Evolutionary conservation across 92 coral and sea anemone genomes (phyloP), one percentile per base, ranked within the genome.

Genomic region (Palythoa heliodiscus): DNA sequence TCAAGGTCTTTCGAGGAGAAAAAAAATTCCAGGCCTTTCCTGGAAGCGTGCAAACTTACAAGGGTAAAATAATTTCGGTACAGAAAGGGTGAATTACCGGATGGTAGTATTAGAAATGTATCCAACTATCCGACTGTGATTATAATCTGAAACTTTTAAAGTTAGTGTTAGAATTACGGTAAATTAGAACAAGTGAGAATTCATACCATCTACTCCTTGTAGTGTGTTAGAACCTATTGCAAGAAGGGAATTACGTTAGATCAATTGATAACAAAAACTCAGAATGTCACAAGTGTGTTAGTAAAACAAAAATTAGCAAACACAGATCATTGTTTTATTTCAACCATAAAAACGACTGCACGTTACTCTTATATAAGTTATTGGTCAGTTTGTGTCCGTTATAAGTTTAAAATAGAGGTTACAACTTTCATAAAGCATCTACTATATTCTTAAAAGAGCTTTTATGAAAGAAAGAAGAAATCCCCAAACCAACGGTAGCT

Each of bases 181-280:
- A 7, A 4, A 43, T 43, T 43, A 8, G 50, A 43, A 43, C 4
- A 43, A 43, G 50, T 43, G 50, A 43, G 50, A 43, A 43, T 96
- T 98, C 60, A 96, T 97, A 48, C 93, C 98, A 66, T 92, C 92
- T 53, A 96, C 88, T 76, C 98, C 98, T 70, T 93, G 95, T 14
- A 89, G 85, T 29, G 86, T 86, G 69, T 89, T 89, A 67, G 90
- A 89, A 29, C 92, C 97, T 93, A 77, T 58, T 57, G 70, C 53
- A 55, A 77, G 83, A 77, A 77, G 57, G 22, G 83, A 77, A 77
- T 16, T 38, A 58, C 17, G 57, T 77, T 77, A 77, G 83, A 37
- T n/a, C n/a, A n/a, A n/a, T n/a, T n/a, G n/a, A n/a, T 38, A 58
- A 10, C 17, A 43, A 11, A 29, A 77, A 17, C 20, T 64, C 70